Evolutionary conservation across 2,888 invertebrate genomes (phyloP).

Genomic region (Pristionchus arcanus): DNA sequence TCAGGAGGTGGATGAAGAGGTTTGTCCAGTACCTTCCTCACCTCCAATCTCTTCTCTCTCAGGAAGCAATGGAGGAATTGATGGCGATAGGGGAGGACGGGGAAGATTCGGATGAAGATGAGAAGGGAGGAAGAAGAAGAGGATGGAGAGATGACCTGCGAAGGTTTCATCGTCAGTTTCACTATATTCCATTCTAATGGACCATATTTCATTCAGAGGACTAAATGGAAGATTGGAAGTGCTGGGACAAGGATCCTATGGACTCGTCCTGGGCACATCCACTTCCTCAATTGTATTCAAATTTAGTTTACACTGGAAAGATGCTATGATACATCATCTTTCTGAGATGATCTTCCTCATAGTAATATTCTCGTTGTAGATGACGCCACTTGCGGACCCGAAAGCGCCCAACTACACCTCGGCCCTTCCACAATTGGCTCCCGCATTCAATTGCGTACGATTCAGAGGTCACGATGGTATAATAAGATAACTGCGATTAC

Average conservation of each 20-base stretch:
- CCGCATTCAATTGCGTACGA: too few species aligned
- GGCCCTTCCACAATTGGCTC: too few species aligned
- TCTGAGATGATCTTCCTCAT: too few species aligned
- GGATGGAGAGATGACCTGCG: neutral
- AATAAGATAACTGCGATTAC: too few species aligned
- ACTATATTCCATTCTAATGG: neutral
- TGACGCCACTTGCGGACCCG: neutral
- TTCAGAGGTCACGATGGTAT: too few species aligned
- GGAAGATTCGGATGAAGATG: neutral
- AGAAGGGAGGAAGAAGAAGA: neutral
- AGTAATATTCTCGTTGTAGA: neutral
- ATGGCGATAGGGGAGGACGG: neutral
- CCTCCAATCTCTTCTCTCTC: neutral
- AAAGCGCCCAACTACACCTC: too few species aligned
- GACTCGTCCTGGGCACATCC: neutral
- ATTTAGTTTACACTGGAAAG: neutral
- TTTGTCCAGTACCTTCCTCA: too few species aligned
- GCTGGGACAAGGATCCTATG: neutral
- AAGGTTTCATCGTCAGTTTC: neutral
- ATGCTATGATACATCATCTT: too few species aligned
- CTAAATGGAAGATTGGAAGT: neutral
- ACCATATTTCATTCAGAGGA: neutral
- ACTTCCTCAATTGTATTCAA: neutral
- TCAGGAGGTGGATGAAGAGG: neutral
- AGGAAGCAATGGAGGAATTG: neutral